A percentile compares a stretch with the other conserved stretches of the same genome.
phyloP scores from a whole-genome alignment of 2,888 invertebrate genomes.

The Pollenia amentaria region DNA sequence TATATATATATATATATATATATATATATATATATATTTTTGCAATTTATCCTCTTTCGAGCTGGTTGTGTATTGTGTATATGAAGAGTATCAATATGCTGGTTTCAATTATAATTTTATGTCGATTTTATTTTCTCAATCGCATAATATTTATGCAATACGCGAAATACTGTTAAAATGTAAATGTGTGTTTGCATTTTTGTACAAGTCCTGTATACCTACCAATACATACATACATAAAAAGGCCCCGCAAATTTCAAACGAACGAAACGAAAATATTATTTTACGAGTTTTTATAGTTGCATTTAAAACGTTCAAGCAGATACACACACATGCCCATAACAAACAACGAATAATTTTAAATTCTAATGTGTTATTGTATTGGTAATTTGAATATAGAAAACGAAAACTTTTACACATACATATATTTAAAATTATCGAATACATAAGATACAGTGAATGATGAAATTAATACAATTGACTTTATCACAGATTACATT shows the following conservation, averaged over 20 bases:
- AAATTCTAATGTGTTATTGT: slow-evolving; percentile 78
- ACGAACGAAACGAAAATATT: slow-evolving; percentile 25
- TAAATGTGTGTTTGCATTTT: slow-evolving; percentile 56
- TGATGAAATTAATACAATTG: too few species aligned
- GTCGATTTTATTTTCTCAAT: slow-evolving; percentile 16
- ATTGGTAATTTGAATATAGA: slow-evolving; percentile 65
- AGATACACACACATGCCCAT: slow-evolving; percentile 26
- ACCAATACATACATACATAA: too few species aligned
- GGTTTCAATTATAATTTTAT: slow-evolving; percentile 47
- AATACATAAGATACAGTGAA: too few species aligned
- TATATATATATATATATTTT: neutral
- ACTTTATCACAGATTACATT: too few species aligned
- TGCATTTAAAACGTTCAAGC: too few species aligned
- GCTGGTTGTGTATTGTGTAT: neutral
- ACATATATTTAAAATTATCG: too few species aligned
- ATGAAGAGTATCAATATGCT: slow-evolving; percentile 3
- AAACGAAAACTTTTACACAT: neutral
- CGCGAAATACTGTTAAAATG: slow-evolving; percentile 55
- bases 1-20: neutral
- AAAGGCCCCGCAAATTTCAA: slow-evolving; percentile 7
- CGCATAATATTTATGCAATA: slow-evolving; percentile 18
- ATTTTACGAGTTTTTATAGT: neutral
- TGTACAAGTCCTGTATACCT: neutral
- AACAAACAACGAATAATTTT: slow-evolving; percentile 77
- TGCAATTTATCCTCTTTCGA: neutral